phyloP scores from a whole-genome alignment of 2,113 vertebrate species.

The Pollachius pollachius region DNA sequence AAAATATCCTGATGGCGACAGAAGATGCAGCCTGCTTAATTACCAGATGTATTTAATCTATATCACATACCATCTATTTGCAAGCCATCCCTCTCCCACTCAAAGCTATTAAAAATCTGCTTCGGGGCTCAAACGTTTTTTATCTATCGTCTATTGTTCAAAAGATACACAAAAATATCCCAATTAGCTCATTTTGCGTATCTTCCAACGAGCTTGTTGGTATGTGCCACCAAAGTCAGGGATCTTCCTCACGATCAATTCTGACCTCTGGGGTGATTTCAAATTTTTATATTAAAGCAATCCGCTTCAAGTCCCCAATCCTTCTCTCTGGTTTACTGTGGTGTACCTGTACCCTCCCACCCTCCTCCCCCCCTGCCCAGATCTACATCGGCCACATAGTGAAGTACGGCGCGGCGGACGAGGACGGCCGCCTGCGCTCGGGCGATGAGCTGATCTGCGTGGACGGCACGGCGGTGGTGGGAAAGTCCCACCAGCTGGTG shows the following conservation, averaged over 20 bases:
- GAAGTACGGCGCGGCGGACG: slow-evolving; percentile 93
- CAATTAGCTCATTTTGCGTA: too few species aligned
- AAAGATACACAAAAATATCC: too few species aligned
- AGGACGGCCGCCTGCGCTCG: slow-evolving; percentile 92
- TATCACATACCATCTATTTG: too few species aligned
- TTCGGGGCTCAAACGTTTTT: not conserved
- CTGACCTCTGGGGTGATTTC: too few species aligned
- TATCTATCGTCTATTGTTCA: too few species aligned
- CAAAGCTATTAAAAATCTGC: not conserved
- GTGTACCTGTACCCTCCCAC: not conserved
- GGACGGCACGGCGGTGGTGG: slow-evolving; percentile 94
- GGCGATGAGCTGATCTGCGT: slow-evolving; percentile 96
- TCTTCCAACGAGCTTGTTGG: too few species aligned
- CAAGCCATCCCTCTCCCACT: not conserved
- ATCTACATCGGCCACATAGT: slow-evolving; percentile 99
- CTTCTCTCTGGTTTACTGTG: not conserved
- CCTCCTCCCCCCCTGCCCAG: slow-evolving; percentile 61
- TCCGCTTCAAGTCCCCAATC: not conserved
- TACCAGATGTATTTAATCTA: too few species aligned
- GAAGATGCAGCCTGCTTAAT: not conserved
- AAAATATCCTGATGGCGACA: not conserved
- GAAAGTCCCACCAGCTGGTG: slow-evolving; percentile 97
- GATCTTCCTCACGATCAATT: too few species aligned
- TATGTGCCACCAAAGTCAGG: too few species aligned
- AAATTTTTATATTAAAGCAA: not conserved